phyloP scores from a whole-genome alignment of 2,888 invertebrate species.

The Stenodema calcarata region DNA sequence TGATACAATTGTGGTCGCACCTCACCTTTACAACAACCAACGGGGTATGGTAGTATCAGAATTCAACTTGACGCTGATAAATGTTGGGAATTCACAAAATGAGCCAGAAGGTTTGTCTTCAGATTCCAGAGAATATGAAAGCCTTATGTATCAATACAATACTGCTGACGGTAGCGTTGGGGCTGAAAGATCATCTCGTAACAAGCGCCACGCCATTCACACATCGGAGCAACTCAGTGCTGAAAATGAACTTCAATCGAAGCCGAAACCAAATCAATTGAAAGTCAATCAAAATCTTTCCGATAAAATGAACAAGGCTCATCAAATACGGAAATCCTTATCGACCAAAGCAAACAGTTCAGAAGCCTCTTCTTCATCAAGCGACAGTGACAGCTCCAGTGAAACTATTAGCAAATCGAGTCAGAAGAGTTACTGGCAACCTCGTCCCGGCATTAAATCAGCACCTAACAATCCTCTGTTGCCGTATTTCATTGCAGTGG shows the following conservation, averaged over 20 bases:
- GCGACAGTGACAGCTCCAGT: conserved; percentile 60
- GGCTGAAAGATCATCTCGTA: neutral
- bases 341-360: neutral
- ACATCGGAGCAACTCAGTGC: neutral
- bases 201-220: neutral
- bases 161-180: conserved; percentile 59
- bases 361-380: neutral
- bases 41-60: conserved; percentile 70
- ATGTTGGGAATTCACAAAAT: conserved; percentile 60
- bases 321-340: neutral
- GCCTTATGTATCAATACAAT: conserved; percentile 66
- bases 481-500: conserved; percentile 63
- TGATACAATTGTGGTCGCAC: conserved; percentile 61
- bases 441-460: conserved; percentile 62
- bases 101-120: conserved; percentile 60
- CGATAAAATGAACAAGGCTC: neutral
- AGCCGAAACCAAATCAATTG: neutral
- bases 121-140: conserved; percentile 59
- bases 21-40: conserved; percentile 65
- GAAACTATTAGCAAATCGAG: conserved; percentile 60
- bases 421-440: conserved; percentile 58
- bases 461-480: conserved; percentile 64
- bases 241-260: neutral
- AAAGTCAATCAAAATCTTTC: neutral
- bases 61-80: conserved; percentile 65